Conservation (phyloP, 2,113 vertebrate species). For the Amazona guildingii region DNA sequence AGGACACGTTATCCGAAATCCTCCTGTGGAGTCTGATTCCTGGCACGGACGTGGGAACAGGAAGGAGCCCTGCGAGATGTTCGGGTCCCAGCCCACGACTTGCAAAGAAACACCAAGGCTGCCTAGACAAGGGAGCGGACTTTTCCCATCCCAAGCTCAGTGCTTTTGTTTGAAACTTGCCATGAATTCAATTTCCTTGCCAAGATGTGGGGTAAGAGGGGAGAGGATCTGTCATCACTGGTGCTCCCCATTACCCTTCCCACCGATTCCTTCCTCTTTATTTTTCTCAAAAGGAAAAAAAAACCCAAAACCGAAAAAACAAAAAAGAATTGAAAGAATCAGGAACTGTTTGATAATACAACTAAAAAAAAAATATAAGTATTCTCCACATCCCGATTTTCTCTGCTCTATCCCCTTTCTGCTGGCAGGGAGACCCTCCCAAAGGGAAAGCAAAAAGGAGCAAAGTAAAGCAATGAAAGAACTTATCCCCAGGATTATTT, state of each 20-base stretch:
- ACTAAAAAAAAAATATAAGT: not conserved
- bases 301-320: not conserved
- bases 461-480: not conserved
- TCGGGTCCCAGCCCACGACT: conserved; percentile 8
- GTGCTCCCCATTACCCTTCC: not conserved
- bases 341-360: not conserved
- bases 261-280: not conserved
- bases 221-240: not conserved
- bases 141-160: not conserved
- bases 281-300: not conserved
- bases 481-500: not conserved
- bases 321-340: not conserved
- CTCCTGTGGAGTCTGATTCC: not conserved
- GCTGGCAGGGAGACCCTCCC: not conserved
- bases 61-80: conserved; percentile 30
- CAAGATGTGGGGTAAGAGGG: not conserved
- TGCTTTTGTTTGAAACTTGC: not conserved
- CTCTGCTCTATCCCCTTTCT: not conserved
- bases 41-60: conserved; percentile 35
- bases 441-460: not conserved
- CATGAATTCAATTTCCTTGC: not conserved
- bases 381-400: not conserved
- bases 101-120: conserved; percentile 1
- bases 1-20: not conserved
- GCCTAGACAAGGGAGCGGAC: not conserved